Evolutionary conservation across 2,888 invertebrate species (phyloP).

Genomic region (Capitulum mitella): DNA sequence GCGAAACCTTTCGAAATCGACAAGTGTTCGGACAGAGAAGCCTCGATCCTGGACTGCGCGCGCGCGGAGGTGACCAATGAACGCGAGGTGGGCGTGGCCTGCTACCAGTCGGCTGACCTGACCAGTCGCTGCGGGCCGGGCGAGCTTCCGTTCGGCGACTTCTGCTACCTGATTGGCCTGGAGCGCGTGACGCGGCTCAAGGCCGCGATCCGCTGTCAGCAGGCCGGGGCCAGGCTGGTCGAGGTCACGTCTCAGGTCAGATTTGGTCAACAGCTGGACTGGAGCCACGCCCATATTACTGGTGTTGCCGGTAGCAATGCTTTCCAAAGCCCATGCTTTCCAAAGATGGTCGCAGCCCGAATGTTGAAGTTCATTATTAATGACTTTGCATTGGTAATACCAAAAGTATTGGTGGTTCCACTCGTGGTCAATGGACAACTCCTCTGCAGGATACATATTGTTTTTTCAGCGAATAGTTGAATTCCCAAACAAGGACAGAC

Average conservation of each 20-base stretch:
- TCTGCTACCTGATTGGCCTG: conserved; percentile 9
- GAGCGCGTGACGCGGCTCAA: conserved; percentile 11
- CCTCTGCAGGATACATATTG: too few species aligned
- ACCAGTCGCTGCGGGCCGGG: not conserved
- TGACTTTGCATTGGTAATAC: too few species aligned
- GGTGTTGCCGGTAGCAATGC: too few species aligned
- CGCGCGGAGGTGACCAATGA: not conserved
- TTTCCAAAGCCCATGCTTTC: too few species aligned
- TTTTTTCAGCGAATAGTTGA: too few species aligned
- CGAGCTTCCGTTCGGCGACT: conserved; percentile 7
- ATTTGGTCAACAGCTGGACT: too few species aligned
- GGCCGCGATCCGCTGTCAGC: conserved; percentile 12
- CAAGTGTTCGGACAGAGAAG: not conserved
- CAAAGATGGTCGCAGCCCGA: too few species aligned
- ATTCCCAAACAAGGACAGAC: too few species aligned
- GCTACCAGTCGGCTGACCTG: conserved; percentile 8
- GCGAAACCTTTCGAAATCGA: not conserved
- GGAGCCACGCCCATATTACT: too few species aligned
- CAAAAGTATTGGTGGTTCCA: too few species aligned
- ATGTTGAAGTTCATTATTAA: too few species aligned
- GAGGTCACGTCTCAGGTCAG: conserved; percentile 22
- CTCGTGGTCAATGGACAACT: too few species aligned
- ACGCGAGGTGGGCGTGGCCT: conserved; percentile 2
- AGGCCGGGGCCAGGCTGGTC: not conserved
- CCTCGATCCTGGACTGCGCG: not conserved